Evolutionary conservation across 2,888 invertebrate genomes (phyloP), one percentile per base, ranked within the genome.

Genomic region (Heterodera filipjevi): DNA sequence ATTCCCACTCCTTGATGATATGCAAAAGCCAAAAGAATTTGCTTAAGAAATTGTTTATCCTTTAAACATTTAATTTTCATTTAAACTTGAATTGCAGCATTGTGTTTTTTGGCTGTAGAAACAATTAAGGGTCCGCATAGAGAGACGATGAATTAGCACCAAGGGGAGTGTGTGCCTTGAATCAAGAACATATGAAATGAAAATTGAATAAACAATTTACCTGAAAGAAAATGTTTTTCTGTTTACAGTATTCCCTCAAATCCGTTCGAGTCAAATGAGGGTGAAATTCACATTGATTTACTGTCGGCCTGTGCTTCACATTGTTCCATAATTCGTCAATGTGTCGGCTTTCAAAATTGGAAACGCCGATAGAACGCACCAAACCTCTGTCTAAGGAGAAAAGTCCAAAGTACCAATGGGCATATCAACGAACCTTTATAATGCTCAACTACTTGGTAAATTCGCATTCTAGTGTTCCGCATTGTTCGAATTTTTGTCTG

Each of bases 321-420:
- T 86, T 84, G 3, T 81, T 79, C 46, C 90, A 84, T 59, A 95
- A 89, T 81, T 94, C 92, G 75, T 92, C 90, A 27, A 95, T 89
- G 90, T 95, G 94, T 39, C 90, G 90, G 0, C 92, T 90, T 2
- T 92, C 93, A 86, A 93, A 95, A 90, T 95, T 95, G 0, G 94
- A 94, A 0, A 95, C 94, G 0, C 95, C 95, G 82, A 95, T 93
- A 1, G 93, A 92, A 85, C 91, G 90, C 27, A 92, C 81, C 85
- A 70, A 89, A 22, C 93, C 90, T 86, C 80, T 75, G 79, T 84
- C 85, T 84, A 75, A 79, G n/a, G n/a, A n/a, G n/a, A n/a, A n/a
- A n/a, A n/a, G n/a, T n/a, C n/a, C n/a, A n/a, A n/a, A n/a, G n/a
- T n/a, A n/a, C n/a, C n/a, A n/a, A n/a, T n/a, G n/a, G n/a, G n/a